phyloP scores from a whole-genome alignment of 2,797 vertebrate species.

The Phalanger gymnotis region DNA sequence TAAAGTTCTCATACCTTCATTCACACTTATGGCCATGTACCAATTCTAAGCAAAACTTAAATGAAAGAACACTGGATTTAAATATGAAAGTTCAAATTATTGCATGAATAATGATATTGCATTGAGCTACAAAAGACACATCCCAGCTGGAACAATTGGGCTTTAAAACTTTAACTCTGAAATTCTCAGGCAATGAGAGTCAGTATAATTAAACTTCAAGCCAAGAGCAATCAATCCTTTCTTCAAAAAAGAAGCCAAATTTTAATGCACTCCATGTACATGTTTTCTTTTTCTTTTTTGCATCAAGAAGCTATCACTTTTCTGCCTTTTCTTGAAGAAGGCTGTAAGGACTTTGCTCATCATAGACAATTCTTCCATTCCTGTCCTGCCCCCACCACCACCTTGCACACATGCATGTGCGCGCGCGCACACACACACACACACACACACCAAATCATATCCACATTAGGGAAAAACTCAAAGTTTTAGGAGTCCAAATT shows the following conservation, averaged over 20 bases:
- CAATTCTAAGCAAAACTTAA: conserved; percentile 82
- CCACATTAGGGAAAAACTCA: background rate
- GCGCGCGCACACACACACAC: too few species aligned
- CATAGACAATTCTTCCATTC: background rate
- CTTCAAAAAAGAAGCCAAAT: conserved; percentile 31
- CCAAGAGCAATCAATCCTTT: conserved; percentile 13
- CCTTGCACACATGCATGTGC: background rate
- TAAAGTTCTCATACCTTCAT: conserved; percentile 83
- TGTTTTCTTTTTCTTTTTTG: background rate
- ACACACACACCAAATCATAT: background rate
- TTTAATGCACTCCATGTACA: background rate
- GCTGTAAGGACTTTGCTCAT: background rate
- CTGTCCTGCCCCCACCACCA: background rate
- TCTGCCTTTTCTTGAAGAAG: background rate
- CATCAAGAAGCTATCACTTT: background rate
- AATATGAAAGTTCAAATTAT: conserved; percentile 78
- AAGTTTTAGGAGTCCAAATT: background rate
- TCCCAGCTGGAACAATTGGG: conserved; percentile 54
- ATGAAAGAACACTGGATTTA: conserved; percentile 79
- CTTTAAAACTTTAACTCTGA: conserved; percentile 70
- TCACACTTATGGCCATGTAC: conserved; percentile 83
- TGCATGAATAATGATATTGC: conserved; percentile 70
- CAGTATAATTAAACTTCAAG: conserved; percentile 65
- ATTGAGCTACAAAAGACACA: conserved; percentile 60
- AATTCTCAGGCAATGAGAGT: conserved; percentile 48